Evolutionary conservation across 2,113 vertebrate species (phyloP), one percentile per base, ranked within the genome.

Genomic region (Nothoprocta perdicaria): DNA sequence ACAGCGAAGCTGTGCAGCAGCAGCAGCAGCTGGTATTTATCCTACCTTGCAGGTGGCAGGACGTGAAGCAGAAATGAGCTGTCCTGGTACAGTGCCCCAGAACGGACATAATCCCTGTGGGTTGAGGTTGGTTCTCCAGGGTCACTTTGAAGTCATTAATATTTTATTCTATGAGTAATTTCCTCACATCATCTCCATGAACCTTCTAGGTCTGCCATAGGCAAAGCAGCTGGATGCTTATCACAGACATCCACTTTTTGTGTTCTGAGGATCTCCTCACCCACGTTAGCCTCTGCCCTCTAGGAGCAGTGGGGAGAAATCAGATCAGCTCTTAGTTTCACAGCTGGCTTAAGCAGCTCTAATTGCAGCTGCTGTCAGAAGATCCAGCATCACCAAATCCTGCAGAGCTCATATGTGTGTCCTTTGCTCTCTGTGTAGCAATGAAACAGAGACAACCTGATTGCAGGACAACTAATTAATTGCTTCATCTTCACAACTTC

Each of bases 1-100:
- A 79, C 65, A 81, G 65, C 81, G 86, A 95, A 93, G 77, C 89
- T 76, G 86, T 79, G 86, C 52, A 72, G 86, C 66, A 83, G 43
- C 48, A 48, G 22, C 48, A 48, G 22, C 26, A 61, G 16, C 57
- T 92, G 58, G 19, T 41, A 90, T 91, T 93, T 88, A 72, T 90
- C 50, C 80, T 85, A 94, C 46, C 33, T 50, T 76, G 50, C 48
- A 5, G 1, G 73, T 40, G 52, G 31, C 27, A 35, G 29, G 43
- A 43, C 14, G 14, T 35, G 45, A 86, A 78, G 40, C 12, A 81
- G 77, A 95, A 94, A 86, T 45, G 40, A 45, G 22, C 6, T 66
- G 55, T 90, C 22, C 76, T 2, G 1, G 29, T 35, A 61, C 43
- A 0, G 0, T 50, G 45, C 22, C 13, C 38, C 58, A 53, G 26